Evolutionary conservation across 30 jellyfish, hydroid and myxozoan species (phyloP).

Genomic region (Rhopilema esculentum): DNA sequence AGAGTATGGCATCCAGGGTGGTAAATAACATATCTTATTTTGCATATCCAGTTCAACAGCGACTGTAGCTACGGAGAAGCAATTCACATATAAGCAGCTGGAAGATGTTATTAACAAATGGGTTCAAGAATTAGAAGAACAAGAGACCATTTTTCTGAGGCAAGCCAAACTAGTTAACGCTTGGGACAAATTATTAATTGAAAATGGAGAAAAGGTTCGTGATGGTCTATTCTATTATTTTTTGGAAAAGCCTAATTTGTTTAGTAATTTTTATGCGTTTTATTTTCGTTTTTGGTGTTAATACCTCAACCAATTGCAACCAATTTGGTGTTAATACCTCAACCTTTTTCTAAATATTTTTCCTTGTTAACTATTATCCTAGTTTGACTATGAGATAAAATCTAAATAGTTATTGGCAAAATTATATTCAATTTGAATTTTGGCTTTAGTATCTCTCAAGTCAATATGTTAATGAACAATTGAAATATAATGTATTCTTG

Average conservation of each 20-base stretch:
- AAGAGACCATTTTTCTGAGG: slow-evolving; percentile 75
- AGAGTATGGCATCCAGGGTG: too few species aligned
- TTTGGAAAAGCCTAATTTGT: too few species aligned
- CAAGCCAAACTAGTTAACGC: slow-evolving; percentile 95
- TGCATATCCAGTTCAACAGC: slow-evolving; percentile 1
- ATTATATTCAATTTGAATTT: too few species aligned
- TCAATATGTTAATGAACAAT: too few species aligned
- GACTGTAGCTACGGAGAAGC: slow-evolving; percentile 24
- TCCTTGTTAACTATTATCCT: too few species aligned
- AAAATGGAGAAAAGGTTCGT: slow-evolving; percentile 92
- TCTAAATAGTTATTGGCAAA: too few species aligned
- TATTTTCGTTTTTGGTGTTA: neutral
- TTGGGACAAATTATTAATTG: slow-evolving; percentile 93
- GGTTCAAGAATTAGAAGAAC: slow-evolving; percentile 95
- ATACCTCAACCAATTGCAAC: neutral
- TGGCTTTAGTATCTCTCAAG: too few species aligned
- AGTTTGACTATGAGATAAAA: too few species aligned
- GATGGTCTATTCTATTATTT: neutral
- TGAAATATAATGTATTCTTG: too few species aligned
- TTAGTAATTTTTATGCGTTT: neutral
- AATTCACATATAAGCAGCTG: slow-evolving; percentile 55
- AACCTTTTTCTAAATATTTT: too few species aligned
- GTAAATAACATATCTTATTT: too few species aligned
- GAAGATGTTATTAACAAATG: slow-evolving; percentile 78
- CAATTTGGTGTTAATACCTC: too few species aligned